Evolutionary conservation across 2,797 vertebrate species (phyloP), one percentile per base, ranked within the genome.

Genomic region (Sternotherus odoratus): DNA sequence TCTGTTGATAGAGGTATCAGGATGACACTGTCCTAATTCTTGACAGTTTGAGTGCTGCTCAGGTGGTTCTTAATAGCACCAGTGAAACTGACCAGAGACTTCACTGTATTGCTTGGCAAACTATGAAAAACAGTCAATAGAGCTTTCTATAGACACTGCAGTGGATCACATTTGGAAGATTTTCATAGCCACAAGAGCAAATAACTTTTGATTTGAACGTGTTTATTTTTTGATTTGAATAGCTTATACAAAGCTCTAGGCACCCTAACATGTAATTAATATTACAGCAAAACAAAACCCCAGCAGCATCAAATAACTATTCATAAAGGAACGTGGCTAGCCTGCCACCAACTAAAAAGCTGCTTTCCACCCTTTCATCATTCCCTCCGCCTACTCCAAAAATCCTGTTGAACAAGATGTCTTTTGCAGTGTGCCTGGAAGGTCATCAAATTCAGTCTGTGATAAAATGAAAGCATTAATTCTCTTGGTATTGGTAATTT

Each of bases 71-170:
- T 39, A 63, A n/a, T 48, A 26, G 66, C 60, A 12, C 26, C 28
- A 69, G 51, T 83, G 51, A 80, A 36, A 50, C 75, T 72, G 50
- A 43, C 56, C 53, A 63, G 69, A 28, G 33, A 80, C 15, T 46
- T 78, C 10, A 6, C 26, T 69, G 39, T 10, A 15, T 53, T 78
- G 6, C 33, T 30, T 87, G 82, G 75, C 33, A 57, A 15, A 56
- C 0, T 0, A 3, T 0, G 15, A 36, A 79, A 26, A 88, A 4
- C 86, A 23, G 30, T 88, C 49, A 21, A 50, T 24, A 19, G n/a
- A 53, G 86, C 53, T 83, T 9, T 91, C 79, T 85, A 33, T 13
- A 80, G 78, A 63, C 56, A 50, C 15, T 66, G 28, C 17, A 82
- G 46, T 39, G 8, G 43, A 91, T 81, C 28, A 9, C 53, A 26